phyloP scores from a whole-genome alignment of 2,888 invertebrate species.

The Silvanus unidentatus region DNA sequence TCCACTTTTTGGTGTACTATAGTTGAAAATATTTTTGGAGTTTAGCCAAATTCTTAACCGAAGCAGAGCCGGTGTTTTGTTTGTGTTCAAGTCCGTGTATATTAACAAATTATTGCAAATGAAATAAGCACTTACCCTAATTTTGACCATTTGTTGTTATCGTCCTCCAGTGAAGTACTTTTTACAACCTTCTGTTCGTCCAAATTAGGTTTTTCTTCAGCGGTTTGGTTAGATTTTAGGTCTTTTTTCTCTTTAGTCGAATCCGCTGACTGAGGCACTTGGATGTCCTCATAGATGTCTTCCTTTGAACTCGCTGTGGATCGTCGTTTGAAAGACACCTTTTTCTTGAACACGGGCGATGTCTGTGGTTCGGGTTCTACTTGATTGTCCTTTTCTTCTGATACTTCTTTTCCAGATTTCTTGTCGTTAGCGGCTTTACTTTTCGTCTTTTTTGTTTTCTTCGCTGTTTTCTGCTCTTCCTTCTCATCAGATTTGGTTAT shows the following conservation, averaged over 20 bases:
- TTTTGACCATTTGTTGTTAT: slow-evolving; percentile 44
- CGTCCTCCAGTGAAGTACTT: slow-evolving; percentile 38
- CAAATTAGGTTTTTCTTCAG: slow-evolving; percentile 36
- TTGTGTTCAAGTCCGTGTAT: no score
- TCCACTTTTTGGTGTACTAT: slow-evolving; percentile 11
- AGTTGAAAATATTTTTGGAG: slow-evolving; percentile 1
- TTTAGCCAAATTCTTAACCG: neutral
- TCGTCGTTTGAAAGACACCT: slow-evolving; percentile 42
- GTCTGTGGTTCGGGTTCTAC: slow-evolving; percentile 30
- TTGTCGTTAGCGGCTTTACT: slow-evolving; percentile 6
- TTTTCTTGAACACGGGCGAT: slow-evolving; percentile 37
- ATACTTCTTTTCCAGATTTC: slow-evolving; percentile 11
- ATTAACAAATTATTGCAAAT: no score
- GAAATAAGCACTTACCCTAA: slow-evolving; percentile 36
- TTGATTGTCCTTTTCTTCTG: slow-evolving; percentile 11
- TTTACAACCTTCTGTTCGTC: slow-evolving; percentile 36
- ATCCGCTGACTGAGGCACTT: slow-evolving; percentile 12
- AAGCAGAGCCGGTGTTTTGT: neutral
- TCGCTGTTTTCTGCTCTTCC: slow-evolving; percentile 15
- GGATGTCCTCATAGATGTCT: slow-evolving; percentile 30
- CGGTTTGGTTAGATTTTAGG: no score
- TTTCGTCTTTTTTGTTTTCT: neutral
- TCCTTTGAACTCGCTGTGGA: slow-evolving; percentile 29
- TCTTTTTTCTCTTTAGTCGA: slow-evolving; percentile 12
- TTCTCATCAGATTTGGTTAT: slow-evolving; percentile 17